phyloP scores from a whole-genome alignment of 2,797 vertebrate species.

The Schizothorax lantsangensis region DNA sequence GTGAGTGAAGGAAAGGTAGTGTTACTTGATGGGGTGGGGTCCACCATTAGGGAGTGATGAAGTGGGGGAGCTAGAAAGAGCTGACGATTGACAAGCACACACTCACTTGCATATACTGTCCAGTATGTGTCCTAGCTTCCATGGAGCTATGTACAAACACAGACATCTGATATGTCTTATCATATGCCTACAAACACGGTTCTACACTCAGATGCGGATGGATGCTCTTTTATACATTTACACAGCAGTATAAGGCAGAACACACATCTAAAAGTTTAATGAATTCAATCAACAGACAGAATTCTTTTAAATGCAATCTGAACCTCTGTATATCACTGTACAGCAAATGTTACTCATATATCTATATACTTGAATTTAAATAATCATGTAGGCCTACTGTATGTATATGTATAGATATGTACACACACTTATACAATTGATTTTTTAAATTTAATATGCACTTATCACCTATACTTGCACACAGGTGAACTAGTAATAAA shows the following conservation, averaged over 20 bases:
- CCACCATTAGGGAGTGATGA: slow-evolving; percentile 43
- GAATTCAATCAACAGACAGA: neutral
- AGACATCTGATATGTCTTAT: neutral
- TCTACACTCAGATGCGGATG: neutral
- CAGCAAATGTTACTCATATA: neutral
- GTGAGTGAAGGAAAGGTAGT: slow-evolving; percentile 41
- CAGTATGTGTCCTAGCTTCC: neutral
- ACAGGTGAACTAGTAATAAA: no score
- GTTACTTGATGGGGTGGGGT: slow-evolving; percentile 51
- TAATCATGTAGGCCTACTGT: neutral
- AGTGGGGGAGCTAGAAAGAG: slow-evolving; percentile 45
- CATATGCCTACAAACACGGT: neutral
- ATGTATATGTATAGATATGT: neutral
- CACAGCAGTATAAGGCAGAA: neutral
- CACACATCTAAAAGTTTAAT: neutral
- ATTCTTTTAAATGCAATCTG: neutral
- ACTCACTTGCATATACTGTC: neutral
- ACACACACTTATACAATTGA: no score
- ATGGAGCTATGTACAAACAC: slow-evolving; percentile 1
- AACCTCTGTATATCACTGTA: neutral
- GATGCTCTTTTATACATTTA: slow-evolving; percentile 4
- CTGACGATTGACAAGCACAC: slow-evolving; percentile 34
- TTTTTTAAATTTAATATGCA: no score
- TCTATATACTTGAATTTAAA: neutral
- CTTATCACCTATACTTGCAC: no score